Conservation (phyloP, 1,140 invertebrate genomes). For the Drosophila pruinosa region DNA sequence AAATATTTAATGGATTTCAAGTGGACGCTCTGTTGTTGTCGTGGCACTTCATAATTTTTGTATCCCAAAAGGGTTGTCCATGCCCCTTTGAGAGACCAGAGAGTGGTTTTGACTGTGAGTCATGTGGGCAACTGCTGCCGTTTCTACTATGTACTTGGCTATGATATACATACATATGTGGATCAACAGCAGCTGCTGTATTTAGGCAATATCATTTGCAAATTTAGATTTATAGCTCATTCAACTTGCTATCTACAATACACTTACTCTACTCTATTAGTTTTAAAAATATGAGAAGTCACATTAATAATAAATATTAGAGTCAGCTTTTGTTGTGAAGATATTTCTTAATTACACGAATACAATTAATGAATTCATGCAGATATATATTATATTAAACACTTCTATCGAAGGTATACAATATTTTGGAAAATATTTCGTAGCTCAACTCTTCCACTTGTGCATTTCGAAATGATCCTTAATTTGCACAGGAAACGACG, state of each 20-base stretch:
- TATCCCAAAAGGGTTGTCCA: conserved; percentile 46
- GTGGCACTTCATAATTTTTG: conserved; percentile 71
- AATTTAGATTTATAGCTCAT: too few species aligned
- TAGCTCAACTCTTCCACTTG: conserved; percentile 1
- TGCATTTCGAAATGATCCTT: background rate
- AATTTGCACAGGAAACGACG: conserved; percentile 42
- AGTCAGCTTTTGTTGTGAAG: too few species aligned
- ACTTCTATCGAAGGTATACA: too few species aligned
- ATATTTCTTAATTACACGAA: too few species aligned
- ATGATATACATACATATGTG: background rate
- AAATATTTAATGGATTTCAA: conserved; percentile 82
- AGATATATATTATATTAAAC: too few species aligned
- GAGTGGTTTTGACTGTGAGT: conserved; percentile 38
- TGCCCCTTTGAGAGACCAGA: background rate
- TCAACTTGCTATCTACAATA: too few species aligned
- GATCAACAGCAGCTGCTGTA: conserved; percentile 32
- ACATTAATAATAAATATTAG: too few species aligned
- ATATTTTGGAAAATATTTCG: background rate
- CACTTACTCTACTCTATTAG: too few species aligned
- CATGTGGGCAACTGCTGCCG: conserved; percentile 25
- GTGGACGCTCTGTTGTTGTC: conserved; percentile 74
- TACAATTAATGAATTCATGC: too few species aligned
- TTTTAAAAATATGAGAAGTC: too few species aligned
- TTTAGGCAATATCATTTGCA: background rate
- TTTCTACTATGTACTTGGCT: background rate